Evolutionary conservation across 2,797 vertebrate genomes (phyloP), one percentile per base, ranked within the genome.

Genomic region (Pteropus rufus): DNA sequence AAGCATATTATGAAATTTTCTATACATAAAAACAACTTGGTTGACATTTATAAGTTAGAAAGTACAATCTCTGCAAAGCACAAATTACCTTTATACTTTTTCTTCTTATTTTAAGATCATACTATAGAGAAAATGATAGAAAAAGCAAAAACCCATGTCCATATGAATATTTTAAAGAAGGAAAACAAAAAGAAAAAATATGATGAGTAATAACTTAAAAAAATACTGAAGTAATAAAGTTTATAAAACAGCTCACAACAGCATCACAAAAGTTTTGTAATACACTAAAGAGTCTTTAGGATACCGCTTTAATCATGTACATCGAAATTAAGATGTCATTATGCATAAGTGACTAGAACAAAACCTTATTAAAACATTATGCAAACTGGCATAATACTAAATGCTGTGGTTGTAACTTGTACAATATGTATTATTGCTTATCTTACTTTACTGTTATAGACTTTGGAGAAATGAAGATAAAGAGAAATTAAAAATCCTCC

Each of bases 311-410:
- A 98, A 97, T 98, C 96, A 98, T 92, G 94, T 88, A 60, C 94
- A 97, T 54, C 89, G 79, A 96, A 97, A 98, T 97, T 97, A 98
- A 97, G 95, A 92, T 95, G 81, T 91, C 93, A 94, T 95, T 97
- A 97, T 92, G 84, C 92, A 93, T 95, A 96, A 97, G 92, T 93
- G 92, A 96, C 91, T 96, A 96, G 69, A 96, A 79, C 69, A 94
- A 97, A 97, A 89, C 81, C 81, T 97, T 97, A 97, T 97, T 98
- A 98, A 98, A 97, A 93, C 54, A 80, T 97, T 97, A 93, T 97
- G 97, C 95, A 97, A 96, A 92, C 97, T 97, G 90, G 97, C 97
- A 97, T 65, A 94, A 92, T 94, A 83, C 49, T 89, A 94, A 95
- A 96, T 89, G 95, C 97, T 98, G 90, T 69, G 92, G 87, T 93